These are phyloP conservation scores for Mamestra brassicae DNA, from an alignment of 2,888 invertebrate species.

Conservation along the genomic window DNA sequence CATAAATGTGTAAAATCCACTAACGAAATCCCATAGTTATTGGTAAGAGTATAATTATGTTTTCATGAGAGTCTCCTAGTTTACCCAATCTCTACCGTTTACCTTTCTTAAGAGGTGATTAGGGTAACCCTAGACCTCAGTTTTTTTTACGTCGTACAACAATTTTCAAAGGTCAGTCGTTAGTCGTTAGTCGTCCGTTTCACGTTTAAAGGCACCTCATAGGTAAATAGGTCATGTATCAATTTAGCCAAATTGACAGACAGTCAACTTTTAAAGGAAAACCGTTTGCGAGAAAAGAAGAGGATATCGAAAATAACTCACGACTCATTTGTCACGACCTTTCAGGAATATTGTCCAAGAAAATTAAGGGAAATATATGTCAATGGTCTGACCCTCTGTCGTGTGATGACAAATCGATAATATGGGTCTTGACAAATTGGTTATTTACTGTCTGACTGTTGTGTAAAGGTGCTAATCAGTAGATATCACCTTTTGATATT, in stretches of 20 bases:
- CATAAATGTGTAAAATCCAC: too few relatives aligned
- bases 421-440: neutral
- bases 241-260: slow-evolving; percentile 23
- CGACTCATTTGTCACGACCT: slow-evolving; percentile 48
- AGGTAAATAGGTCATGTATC: neutral
- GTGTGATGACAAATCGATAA: slow-evolving; percentile 34
- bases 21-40: neutral
- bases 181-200: neutral
- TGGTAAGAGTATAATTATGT: neutral
- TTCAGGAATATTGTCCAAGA: slow-evolving; percentile 39
- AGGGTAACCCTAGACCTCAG: neutral
- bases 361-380: slow-evolving; percentile 47
- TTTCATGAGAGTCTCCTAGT: neutral
- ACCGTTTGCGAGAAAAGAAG: neutral
- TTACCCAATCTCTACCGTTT: neutral
- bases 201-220: neutral
- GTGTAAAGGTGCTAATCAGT: neutral
- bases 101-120: slow-evolving; percentile 1
- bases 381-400: slow-evolving; percentile 33
- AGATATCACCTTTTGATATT: neutral
- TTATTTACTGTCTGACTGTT: too few relatives aligned
- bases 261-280: slow-evolving; percentile 7
- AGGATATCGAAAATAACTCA: slow-evolving; percentile 42
- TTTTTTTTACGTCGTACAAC: neutral
- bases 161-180: neutral